phyloP scores from a whole-genome alignment of 2,113 vertebrate species.

The Oxyruncus cristatus region DNA sequence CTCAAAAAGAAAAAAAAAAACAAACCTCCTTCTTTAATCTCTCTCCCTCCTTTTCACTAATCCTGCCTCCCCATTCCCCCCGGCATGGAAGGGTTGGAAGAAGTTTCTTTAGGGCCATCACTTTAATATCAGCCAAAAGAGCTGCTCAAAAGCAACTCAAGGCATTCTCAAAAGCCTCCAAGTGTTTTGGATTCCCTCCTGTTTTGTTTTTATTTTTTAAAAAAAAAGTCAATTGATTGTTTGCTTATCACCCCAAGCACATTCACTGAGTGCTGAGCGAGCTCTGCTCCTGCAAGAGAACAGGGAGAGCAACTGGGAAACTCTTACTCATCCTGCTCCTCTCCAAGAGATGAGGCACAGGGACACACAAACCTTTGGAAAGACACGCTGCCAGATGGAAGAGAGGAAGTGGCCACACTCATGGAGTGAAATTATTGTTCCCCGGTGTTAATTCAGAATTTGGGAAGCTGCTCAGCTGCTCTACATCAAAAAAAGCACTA shows the following conservation, averaged over 20 bases:
- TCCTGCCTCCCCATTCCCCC: neutral
- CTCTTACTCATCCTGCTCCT: neutral
- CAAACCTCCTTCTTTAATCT: neutral
- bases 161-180: neutral
- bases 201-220: neutral
- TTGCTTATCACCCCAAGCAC: neutral
- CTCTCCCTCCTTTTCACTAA: neutral
- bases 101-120: neutral
- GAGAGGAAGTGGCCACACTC: neutral
- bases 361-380: neutral
- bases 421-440: neutral
- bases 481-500: neutral
- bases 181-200: neutral
- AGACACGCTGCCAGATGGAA: neutral
- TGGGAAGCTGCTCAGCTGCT: neutral
- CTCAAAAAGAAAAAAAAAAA: neutral
- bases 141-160: neutral
- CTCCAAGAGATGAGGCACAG: neutral
- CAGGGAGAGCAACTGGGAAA: neutral
- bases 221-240: neutral
- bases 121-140: neutral
- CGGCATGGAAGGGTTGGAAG: neutral
- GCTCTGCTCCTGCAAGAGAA: neutral
- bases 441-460: neutral
- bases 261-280: neutral